Conservation (phyloP, 2,888 invertebrate genomes). For the Folsomia manolachei region DNA sequence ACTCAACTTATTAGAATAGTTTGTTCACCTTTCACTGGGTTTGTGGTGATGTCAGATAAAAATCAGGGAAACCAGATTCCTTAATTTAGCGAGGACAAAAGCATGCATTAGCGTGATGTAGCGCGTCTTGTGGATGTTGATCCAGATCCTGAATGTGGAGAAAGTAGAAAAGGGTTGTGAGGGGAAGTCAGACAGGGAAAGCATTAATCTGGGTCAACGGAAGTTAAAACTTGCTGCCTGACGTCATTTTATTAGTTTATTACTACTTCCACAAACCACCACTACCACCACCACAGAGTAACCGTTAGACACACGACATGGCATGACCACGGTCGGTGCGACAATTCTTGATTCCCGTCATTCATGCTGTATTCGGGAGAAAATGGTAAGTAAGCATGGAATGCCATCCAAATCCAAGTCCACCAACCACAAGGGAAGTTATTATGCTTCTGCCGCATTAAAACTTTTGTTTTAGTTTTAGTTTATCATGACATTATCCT, state of each 20-base stretch:
- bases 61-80: not conserved
- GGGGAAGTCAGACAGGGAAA: not conserved
- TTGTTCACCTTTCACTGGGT: too few species aligned
- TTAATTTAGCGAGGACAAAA: not conserved
- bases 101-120: not conserved
- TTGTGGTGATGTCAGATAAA: not conserved
- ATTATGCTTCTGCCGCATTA: not conserved
- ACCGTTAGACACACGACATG: too few species aligned
- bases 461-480: not conserved
- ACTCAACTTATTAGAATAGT: too few species aligned
- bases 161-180: too few species aligned
- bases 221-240: not conserved
- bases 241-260: conserved; percentile 1
- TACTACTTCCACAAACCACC: too few species aligned
- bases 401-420: too few species aligned
- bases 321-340: too few species aligned
- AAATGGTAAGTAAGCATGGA: too few species aligned
- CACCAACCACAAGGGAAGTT: too few species aligned
- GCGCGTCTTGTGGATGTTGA: too few species aligned
- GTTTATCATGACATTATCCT: not conserved
- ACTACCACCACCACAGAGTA: too few species aligned
- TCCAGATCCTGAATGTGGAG: too few species aligned
- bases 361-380: not conserved
- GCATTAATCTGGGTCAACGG: not conserved
- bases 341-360: not conserved